These are phyloP conservation scores for Pheosia gnoma DNA, from an alignment of 2,888 invertebrate genomes.

Conservation along the genomic window DNA sequence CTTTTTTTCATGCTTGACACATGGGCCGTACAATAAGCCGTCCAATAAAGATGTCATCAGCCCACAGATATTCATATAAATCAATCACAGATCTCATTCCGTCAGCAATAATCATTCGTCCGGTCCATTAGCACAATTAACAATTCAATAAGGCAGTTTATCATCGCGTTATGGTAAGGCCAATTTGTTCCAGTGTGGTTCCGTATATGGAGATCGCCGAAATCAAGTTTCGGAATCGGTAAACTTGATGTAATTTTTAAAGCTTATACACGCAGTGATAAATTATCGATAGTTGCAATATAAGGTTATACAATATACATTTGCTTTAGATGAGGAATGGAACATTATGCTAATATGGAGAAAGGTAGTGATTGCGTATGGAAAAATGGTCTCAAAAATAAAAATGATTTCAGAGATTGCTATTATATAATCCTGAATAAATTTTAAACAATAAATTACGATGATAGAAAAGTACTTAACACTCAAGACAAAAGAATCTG, in stretches of 20 bases:
- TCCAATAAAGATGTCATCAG: not conserved
- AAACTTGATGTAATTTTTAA: not conserved
- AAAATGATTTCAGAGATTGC: no score
- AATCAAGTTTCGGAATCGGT: not conserved
- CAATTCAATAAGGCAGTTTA: conserved; percentile 36
- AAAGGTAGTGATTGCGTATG: no score
- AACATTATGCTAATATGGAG: no score
- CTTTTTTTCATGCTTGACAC: no score
- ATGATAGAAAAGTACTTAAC: no score
- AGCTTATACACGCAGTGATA: not conserved
- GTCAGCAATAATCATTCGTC: conserved; percentile 37
- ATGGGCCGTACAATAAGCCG: not conserved
- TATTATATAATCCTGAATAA: no score
- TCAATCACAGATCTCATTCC: conserved; percentile 35
- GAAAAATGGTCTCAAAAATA: no score
- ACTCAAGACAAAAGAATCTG: no score
- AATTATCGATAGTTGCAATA: not conserved
- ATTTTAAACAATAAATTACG: no score
- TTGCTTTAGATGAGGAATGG: no score
- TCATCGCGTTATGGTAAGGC: conserved; percentile 36
- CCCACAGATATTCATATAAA: conserved; percentile 11
- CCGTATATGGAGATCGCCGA: conserved; percentile 33
- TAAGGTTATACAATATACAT: not conserved
- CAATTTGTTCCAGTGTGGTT: conserved; percentile 36
- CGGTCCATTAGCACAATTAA: conserved; percentile 35